Percentiles rank a stretch among this genome's conserved stretches.
Evolutionary conservation across 2,888 invertebrate species (phyloP).

Genomic region (Brachycybe producta): DNA sequence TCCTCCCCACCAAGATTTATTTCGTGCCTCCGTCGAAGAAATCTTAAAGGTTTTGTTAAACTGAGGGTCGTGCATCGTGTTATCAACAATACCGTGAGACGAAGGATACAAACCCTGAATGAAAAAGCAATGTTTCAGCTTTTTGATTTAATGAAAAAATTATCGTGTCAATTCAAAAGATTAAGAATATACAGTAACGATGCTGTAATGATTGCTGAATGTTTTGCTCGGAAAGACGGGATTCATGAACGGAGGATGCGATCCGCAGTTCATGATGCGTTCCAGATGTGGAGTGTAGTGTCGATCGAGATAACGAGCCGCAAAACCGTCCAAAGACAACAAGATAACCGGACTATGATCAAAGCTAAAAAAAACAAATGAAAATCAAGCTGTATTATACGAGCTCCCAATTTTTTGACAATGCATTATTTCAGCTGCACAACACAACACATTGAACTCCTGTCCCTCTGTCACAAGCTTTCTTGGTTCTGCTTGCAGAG

Average conservation of each 20-base stretch:
- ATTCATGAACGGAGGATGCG: slow-evolving; percentile 44
- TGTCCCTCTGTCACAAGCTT: no score
- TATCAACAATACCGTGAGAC: slow-evolving; percentile 54
- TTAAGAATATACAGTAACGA: slow-evolving; percentile 43
- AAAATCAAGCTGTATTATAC: neutral
- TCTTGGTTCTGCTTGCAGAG: no score
- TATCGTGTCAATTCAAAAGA: neutral
- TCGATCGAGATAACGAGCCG: slow-evolving; percentile 50
- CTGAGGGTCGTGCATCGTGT: slow-evolving; percentile 44
- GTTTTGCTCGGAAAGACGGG: slow-evolving; percentile 57
- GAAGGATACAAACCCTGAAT: slow-evolving; percentile 47
- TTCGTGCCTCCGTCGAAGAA: neutral
- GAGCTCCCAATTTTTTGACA: neutral
- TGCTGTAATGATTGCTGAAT: slow-evolving; percentile 58
- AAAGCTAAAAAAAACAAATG: neutral
- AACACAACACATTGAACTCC: no score
- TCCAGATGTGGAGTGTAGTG: slow-evolving; percentile 46
- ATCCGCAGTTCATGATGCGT: slow-evolving; percentile 42
- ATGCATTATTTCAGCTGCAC: no score
- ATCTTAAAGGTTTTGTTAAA: slow-evolving; percentile 22
- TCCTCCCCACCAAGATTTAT: slow-evolving; percentile 1
- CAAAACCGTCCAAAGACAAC: slow-evolving; percentile 56
- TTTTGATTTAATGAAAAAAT: neutral
- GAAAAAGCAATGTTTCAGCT: neutral
- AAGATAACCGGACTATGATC: slow-evolving; percentile 40